Base-by-base conservation (phyloP, 2,113 vertebrate genomes). In the Micronycteris hirsuta region DNA sequence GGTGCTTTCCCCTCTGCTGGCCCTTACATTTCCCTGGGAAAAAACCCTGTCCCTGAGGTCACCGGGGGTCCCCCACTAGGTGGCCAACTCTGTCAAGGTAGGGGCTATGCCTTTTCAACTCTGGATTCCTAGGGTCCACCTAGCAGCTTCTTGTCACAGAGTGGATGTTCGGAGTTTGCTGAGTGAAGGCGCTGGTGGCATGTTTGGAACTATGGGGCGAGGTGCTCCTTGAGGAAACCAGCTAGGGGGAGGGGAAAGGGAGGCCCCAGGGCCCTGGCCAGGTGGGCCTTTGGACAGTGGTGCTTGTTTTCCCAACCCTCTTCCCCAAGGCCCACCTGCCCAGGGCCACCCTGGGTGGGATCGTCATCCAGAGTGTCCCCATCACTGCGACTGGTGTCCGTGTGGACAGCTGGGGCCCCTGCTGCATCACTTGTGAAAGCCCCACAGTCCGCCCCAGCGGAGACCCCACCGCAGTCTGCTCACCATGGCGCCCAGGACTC, bases 361-460 rank as follows among this genome's bases (percentile, higher is more conserved):
- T 74, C 36, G 28, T n/a, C 70, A 45, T 49, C 19, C 49, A 10
- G 73, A 7, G 6, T 2, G 26, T n/a, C 45, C 4, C 14, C 19
- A 16, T 45, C 5, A 5, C 56, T 8, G 33, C 16, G 52, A 54
- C 33, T 41, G 41, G n/a, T 1, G 0, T 71, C 52, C 33, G 3
- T 14, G 7, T 36, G 58, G 85, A 78, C 33, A 9, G 16, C 17
- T 0, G 28, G 41, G 15, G 33, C 16, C 52, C n/a, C 88, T 16
- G 33, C 12, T 9, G 17, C 1, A 14, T 43, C 67, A 5, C 61
- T 28, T 19, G 65, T 15, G 76, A 74, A 31, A 38, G 36, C 16
- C 7, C 1, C 16, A 65, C 15, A 4, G 3, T 4, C 4, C 0
- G 1, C 10, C 70, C 71, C 2, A 1, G 73, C 26, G 24, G 41